Base-by-base conservation (phyloP, 2,888 invertebrate genomes). In the Phyto melanocephala region DNA sequence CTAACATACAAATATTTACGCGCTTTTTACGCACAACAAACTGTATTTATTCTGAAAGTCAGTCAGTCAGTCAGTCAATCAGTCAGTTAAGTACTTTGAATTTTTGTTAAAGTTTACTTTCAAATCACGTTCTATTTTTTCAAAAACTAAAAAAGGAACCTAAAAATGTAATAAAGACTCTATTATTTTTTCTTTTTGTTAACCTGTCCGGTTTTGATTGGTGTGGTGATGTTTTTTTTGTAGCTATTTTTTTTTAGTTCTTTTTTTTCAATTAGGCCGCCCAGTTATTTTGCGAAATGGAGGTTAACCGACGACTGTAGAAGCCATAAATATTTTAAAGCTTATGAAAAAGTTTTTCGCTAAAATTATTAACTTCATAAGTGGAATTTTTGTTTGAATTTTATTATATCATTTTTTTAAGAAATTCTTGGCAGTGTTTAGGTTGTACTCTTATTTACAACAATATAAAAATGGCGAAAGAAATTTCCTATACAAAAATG, bases 91-190 rank as follows among this genome's bases (percentile, higher is more conserved):
- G 28, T 56, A 68, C 15, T 17, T 17, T 5, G 15, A 22, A 17
- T 24, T 28, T 70, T 8, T 33, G 13, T 33, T 0, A 60, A 60
- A 50, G 20, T 54, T 77, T 68, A 45, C 52, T 68, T 77, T 77
- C 77, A 68, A 35, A 62, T 60, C 77, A 77, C 77, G 77, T 77
- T 76, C 42, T 77, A n/a, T n/a, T n/a, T 77, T 10, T 58, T 35
- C 22, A 45, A 56, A 74, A 65, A 45, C n/a, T 11, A 0, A 42
- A 56, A 42, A 65, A 11, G 17, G n/a, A n/a, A 2, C 10, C 10
- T 22, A 54, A 52, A 0, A 2, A 24, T 37, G 37, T 15, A 5
- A 60, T n/a, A 60, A 60, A 68, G 33, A 35, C 60, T 60, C 58
- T 60, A 54, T 37, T 60, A 65, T 22, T 67, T 40, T 24, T 17